Evolutionary conservation across 2,888 invertebrate species (phyloP).

Genomic region (Plebejus argus): DNA sequence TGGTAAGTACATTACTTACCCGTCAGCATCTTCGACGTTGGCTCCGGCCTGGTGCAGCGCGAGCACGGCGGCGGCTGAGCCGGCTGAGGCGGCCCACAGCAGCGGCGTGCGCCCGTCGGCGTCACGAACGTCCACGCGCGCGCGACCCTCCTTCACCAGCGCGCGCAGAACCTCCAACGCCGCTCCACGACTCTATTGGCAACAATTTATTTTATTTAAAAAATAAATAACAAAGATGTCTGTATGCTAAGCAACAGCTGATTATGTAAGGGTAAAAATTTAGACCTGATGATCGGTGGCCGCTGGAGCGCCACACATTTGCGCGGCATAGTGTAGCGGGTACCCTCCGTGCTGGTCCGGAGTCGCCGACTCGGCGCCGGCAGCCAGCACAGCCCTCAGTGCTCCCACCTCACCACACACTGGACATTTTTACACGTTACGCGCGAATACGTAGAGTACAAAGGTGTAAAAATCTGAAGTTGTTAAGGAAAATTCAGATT

Average conservation of each 20-base stretch:
- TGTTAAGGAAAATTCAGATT: neutral
- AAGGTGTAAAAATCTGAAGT: neutral
- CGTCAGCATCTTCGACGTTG: slow-evolving; percentile 89
- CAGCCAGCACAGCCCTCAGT: slow-evolving; percentile 89
- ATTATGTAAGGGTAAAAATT: neutral
- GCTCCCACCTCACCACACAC: slow-evolving; percentile 97
- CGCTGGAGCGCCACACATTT: slow-evolving; percentile 94
- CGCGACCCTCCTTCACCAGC: slow-evolving; percentile 87
- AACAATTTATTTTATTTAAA: too few relatives aligned
- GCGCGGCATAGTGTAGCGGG: slow-evolving; percentile 98
- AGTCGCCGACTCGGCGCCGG: slow-evolving; percentile 92
- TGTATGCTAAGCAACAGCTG: neutral
- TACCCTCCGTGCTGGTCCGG: slow-evolving; percentile 97
- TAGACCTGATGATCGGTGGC: slow-evolving; percentile 78
- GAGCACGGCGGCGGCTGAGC: slow-evolving; percentile 94
- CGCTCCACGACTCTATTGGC: slow-evolving; percentile 70
- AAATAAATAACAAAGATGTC: too few relatives aligned
- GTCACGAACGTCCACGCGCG: slow-evolving; percentile 92
- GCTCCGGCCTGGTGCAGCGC: slow-evolving; percentile 94
- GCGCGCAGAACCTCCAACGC: slow-evolving; percentile 91
- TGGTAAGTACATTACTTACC: slow-evolving; percentile 55
- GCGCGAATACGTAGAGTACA: neutral
- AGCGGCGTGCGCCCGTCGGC: slow-evolving; percentile 96
- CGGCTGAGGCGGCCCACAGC: slow-evolving; percentile 98
- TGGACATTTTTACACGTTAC: slow-evolving; percentile 52